Percentiles rank a stretch among this genome's conserved stretches.
phyloP scores from a whole-genome alignment of 2,888 invertebrate species.

The Morinoia aosen region DNA sequence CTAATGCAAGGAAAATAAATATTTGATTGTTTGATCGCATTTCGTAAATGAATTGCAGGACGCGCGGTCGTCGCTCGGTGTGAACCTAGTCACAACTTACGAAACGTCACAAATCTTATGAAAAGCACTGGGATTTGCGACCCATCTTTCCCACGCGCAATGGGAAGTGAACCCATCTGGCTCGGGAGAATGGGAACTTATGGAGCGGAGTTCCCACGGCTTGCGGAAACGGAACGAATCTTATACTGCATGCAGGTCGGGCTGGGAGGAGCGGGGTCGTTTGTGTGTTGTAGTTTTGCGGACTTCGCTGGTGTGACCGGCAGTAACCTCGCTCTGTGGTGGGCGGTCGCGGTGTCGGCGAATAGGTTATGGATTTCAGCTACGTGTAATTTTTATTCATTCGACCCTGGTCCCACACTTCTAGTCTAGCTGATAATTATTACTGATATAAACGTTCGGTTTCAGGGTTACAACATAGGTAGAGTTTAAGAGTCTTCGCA shows the following conservation, averaged over 20 bases:
- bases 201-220: neutral
- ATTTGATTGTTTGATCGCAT: neutral
- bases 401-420: neutral
- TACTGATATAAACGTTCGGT: neutral
- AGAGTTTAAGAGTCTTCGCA: no score
- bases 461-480: no score
- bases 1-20: no score
- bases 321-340: neutral
- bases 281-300: neutral
- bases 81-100: neutral
- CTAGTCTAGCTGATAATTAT: neutral
- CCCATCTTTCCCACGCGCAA: neutral
- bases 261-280: neutral
- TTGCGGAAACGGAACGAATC: slow-evolving; percentile 32
- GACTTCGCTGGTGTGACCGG: neutral
- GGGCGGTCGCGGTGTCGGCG: neutral
- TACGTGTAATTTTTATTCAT: neutral
- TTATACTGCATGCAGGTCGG: slow-evolving; percentile 1
- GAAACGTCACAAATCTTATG: neutral
- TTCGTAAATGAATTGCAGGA: neutral
- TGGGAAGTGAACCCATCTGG: neutral
- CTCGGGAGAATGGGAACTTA: neutral
- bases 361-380: neutral
- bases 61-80: neutral
- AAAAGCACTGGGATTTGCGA: neutral